Evolutionary conservation across 2,113 vertebrate genomes (phyloP), one percentile per base, ranked within the genome.

Genomic region (Paradoxurus hermaphroditus): DNA sequence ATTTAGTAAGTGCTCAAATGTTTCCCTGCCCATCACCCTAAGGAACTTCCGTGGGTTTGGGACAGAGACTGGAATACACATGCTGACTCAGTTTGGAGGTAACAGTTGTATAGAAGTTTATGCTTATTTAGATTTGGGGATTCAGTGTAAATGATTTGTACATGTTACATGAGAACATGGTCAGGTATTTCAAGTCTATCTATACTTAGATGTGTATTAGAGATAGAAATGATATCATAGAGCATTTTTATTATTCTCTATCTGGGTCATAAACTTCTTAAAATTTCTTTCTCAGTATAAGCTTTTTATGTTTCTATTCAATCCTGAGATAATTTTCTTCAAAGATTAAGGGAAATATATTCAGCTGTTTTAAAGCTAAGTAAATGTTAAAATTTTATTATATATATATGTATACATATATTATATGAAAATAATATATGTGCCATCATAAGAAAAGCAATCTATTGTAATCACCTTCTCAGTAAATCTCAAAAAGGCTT

Each of bases 321-420:
- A 88, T 49, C 25, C 29, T 27, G 34, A 93, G 16, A 34, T n/a
- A 92, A 86, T 92, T 95, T 93, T 95, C 19, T 93, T 96, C 53
- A 79, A 82, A 63, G 46, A 86, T 90, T 93, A 97, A 86, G 36
- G 34, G 9, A 93, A 97, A 91, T 86, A 12, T 93, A 67, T 39
- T 96, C 21, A 86, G 65, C 23, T 62, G 10, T 91, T 94, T 88
- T 88, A 88, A 91, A 96, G 29, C 31, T 94, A 94, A 91, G 7
- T 84, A 31, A 91, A 62, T 82, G 12, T 83, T 18, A 96, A 91
- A 94, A 89, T 78, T 53, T 70, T 68, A 72, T 44, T 67, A 27
- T 18, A 4, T 34, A 31, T 67, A 4, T 29, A 14, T 27, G 46
- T 65, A 13, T n/a, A 39, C 31, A 41, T 21, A 51, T 19, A 46